Evolutionary conservation across 2,113 vertebrate species (phyloP).

Genomic region (Clarias magur): DNA sequence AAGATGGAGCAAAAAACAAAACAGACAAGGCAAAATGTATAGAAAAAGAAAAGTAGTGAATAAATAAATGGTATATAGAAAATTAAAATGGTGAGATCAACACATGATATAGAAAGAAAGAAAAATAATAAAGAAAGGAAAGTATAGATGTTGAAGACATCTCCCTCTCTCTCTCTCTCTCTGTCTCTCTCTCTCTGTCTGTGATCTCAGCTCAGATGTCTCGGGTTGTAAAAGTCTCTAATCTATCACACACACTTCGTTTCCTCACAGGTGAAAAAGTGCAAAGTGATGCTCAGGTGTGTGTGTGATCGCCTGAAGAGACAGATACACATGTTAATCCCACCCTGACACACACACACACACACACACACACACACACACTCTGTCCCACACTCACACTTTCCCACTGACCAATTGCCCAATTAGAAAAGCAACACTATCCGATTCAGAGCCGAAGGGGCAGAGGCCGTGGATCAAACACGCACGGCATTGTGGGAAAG

Average conservation of each 20-base stretch:
- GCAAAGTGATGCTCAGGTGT: slow-evolving; percentile 30
- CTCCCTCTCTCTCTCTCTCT: background rate
- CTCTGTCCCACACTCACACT: background rate
- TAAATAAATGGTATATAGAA: background rate
- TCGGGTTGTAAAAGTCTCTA: background rate
- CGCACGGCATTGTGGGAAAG: slow-evolving; percentile 26
- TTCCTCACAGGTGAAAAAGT: slow-evolving; percentile 35
- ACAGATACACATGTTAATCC: slow-evolving; percentile 40
- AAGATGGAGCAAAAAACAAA: background rate
- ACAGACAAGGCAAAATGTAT: background rate
- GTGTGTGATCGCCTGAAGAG: background rate
- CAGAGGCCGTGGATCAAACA: slow-evolving; percentile 48
- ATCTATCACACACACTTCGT: slow-evolving; percentile 21
- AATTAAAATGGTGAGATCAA: background rate
- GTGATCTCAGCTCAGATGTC: slow-evolving; percentile 24
- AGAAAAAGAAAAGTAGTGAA: background rate
- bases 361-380: background rate
- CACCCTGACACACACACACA: background rate
- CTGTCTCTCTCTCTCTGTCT: background rate
- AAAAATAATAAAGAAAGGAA: background rate
- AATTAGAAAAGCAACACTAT: slow-evolving; percentile 50
- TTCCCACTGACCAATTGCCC: slow-evolving; percentile 23
- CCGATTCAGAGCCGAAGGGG: slow-evolving; percentile 36
- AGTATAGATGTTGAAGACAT: background rate
- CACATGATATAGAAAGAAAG: background rate